Percentiles rank a stretch among this genome's conserved stretches.
Conservation (phyloP, 2,797 vertebrate genomes). For the Clarias platycephalus region DNA sequence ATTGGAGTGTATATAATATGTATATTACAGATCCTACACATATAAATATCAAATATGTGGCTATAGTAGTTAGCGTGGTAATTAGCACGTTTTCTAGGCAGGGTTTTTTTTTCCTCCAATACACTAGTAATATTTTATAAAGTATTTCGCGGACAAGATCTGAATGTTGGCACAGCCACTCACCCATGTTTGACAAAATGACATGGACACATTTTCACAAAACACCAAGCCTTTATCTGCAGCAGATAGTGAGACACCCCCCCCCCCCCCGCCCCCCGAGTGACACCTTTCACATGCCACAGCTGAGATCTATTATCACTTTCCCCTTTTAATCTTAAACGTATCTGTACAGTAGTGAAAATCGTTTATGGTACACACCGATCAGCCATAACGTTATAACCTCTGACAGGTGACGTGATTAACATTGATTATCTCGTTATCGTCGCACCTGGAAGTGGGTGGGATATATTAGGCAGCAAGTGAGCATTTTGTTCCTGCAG, state of each 20-base stretch:
- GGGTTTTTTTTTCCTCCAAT: background rate
- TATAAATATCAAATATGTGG: too few relatives aligned
- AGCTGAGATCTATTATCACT: background rate
- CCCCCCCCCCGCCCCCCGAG: background rate
- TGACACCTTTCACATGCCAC: background rate
- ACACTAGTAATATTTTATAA: background rate
- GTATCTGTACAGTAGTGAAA: background rate
- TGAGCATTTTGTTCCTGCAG: too few relatives aligned
- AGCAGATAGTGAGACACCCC: background rate
- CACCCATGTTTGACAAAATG: background rate
- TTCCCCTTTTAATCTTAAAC: background rate
- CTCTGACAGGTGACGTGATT: too few relatives aligned
- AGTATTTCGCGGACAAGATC: background rate
- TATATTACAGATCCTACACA: too few relatives aligned
- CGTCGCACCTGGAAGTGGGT: too few relatives aligned
- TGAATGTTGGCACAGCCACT: background rate
- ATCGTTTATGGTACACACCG: background rate
- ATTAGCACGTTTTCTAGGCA: background rate
- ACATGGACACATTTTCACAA: background rate
- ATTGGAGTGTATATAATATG: background rate
- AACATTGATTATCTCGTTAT: too few relatives aligned
- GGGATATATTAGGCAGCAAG: too few relatives aligned
- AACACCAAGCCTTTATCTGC: background rate
- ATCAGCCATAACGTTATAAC: too few relatives aligned
- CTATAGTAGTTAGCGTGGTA: background rate